These are phyloP conservation scores for Drosophila trichaetosa DNA, from an alignment of 2,888 invertebrate species.

Conservation along the genomic window DNA sequence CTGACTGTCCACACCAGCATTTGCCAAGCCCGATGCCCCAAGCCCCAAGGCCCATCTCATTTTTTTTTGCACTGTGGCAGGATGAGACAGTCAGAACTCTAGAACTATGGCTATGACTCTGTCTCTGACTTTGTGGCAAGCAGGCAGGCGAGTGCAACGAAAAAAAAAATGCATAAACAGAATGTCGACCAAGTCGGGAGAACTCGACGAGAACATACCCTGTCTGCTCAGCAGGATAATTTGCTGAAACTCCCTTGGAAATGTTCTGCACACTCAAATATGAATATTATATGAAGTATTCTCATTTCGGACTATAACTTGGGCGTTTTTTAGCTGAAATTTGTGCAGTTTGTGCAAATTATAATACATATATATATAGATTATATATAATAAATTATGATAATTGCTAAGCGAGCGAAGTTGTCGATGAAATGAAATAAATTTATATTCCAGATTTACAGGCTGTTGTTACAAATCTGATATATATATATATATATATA, in stretches of 20 bases:
- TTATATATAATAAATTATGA: background rate
- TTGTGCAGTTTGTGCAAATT: background rate
- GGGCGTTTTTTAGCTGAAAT: background rate
- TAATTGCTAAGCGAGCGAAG: too few relatives aligned
- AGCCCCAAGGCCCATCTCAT: background rate
- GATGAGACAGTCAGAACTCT: slow-evolving; percentile 3
- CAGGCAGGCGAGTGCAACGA: slow-evolving; percentile 29
- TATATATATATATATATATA: background rate
- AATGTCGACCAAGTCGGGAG: background rate
- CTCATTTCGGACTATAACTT: background rate
- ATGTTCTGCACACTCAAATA: too few relatives aligned
- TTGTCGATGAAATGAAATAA: background rate
- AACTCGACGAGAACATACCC: background rate
- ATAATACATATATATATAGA: background rate
- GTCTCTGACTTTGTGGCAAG: slow-evolving; percentile 32
- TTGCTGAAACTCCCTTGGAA: background rate
- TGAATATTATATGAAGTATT: background rate
- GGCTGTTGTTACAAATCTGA: too few relatives aligned
- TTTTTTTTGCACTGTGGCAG: background rate
- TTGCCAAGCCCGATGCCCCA: slow-evolving; percentile 9
- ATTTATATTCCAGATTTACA: background rate
- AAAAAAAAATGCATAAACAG: background rate
- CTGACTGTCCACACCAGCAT: slow-evolving; percentile 32
- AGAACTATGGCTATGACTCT: slow-evolving; percentile 39
- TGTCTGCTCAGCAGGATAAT: background rate